Evolutionary conservation across 2,888 invertebrate genomes (phyloP), one percentile per base, ranked within the genome.

Genomic region (Ligdia adustata): DNA sequence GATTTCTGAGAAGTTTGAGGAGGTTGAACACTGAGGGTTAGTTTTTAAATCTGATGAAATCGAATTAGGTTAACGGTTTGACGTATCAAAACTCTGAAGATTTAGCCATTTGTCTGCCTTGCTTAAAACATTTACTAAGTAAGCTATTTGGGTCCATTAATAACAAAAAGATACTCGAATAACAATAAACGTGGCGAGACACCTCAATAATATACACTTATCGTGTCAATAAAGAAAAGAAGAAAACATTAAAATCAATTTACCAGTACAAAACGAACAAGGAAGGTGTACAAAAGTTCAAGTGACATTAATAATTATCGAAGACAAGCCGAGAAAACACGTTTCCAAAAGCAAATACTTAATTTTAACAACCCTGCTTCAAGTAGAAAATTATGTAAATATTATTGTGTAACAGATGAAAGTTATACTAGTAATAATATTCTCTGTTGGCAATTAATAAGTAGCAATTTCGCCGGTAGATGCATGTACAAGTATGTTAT

Each of bases 391-490:
- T 71, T 75, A 72, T 70, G 69, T 72, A 75, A 77, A 78, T 74
- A 64, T 72, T 70, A 34, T 84, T 83, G 81, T 82, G 76, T 81
- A 85, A 85, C 78, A 81, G 76, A 82, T 75, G 84, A 87, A 86
- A 88, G 85, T 81, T 64, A 72, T 69, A 74, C 79, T 68, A 72
- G 70, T 69, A 71, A 73, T 52, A 72, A 66, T 68, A 76, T 79
- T 75, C 67, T 73, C 66, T 75, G 7, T 22, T 4, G 7, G 70
- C 78, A 80, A 82, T 82, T 82, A 86, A 79, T 79, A 76, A 76
- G 77, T 70, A 70, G 63, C 66, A 66, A 78, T 78, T 79, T 49
- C 14, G 26, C 24, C 18, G 39, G n/a, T n/a, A n/a, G n/a, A n/a
- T n/a, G n/a, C n/a, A n/a, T n/a, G n/a, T n/a, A n/a, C n/a, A n/a